Conservation (phyloP, 2,888 invertebrate species). For the Clanis bilineata region DNA sequence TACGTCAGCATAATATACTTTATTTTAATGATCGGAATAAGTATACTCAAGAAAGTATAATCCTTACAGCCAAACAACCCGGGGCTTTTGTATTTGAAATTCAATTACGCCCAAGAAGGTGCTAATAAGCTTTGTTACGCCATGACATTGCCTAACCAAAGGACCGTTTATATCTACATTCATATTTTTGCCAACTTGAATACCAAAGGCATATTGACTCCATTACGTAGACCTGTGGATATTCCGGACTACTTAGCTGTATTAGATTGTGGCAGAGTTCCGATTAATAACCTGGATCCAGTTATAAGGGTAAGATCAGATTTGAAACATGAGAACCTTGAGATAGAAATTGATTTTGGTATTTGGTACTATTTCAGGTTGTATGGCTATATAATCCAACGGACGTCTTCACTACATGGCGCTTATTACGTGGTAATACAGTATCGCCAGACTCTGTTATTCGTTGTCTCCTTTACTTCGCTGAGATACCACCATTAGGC, state of each 20-base stretch:
- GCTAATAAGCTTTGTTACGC: conserved; percentile 60
- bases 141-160: conserved; percentile 65
- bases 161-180: conserved; percentile 53
- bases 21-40: not conserved
- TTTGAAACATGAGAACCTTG: not conserved
- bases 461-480: conserved; percentile 68
- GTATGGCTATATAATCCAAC: conserved; percentile 75
- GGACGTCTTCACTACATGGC: conserved; percentile 72
- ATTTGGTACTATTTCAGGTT: conserved; percentile 47
- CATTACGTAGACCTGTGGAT: conserved; percentile 53
- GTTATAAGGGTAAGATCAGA: conserved; percentile 64
- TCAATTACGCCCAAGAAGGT: conserved; percentile 57
- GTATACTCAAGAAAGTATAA: not conserved
- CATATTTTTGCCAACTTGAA: conserved; percentile 53
- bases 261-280: conserved; percentile 70
- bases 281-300: conserved; percentile 75
- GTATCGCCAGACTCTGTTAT: conserved; percentile 50
- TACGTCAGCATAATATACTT: conserved; percentile 27
- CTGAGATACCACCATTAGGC: conserved; percentile 70
- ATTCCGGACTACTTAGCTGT: conserved; percentile 52
- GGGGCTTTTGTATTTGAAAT: conserved; percentile 50
- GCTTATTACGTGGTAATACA: conserved; percentile 61
- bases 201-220: conserved; percentile 55
- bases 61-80: conserved; percentile 57
- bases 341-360: not conserved